Percentiles rank a stretch among this genome's conserved stretches.
Evolutionary conservation across 2,888 invertebrate species (phyloP).

Genomic region (Sympetrum striolatum): DNA sequence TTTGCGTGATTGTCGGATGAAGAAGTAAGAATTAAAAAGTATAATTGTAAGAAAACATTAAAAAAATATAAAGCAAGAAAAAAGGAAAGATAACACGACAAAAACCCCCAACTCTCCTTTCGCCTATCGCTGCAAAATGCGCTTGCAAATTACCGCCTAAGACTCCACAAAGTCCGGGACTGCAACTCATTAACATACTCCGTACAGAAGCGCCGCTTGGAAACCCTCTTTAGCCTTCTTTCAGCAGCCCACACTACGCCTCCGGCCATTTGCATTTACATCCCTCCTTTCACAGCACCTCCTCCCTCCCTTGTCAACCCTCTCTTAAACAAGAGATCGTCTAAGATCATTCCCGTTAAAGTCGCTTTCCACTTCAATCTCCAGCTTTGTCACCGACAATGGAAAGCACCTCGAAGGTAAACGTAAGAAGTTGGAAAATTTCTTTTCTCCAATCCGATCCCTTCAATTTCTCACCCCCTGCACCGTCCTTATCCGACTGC

Average conservation of each 20-base stretch:
- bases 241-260: neutral
- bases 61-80: neutral
- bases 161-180: conserved; percentile 11
- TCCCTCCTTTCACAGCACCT: neutral
- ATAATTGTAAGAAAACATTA: neutral
- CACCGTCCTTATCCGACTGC: neutral
- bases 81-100: neutral
- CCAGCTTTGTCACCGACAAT: neutral
- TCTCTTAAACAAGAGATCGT: conserved; percentile 3
- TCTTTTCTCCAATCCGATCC: neutral
- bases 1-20: neutral
- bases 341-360: conserved; percentile 4
- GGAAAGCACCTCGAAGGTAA: neutral
- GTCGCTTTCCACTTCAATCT: neutral
- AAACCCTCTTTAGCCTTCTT: conserved; percentile 33
- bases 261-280: conserved; percentile 27
- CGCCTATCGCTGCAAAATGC: conserved; percentile 7
- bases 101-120: neutral
- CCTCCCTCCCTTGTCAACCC: conserved; percentile 5
- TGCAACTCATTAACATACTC: conserved; percentile 40
- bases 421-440: neutral
- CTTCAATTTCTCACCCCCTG: neutral
- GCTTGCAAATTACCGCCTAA: conserved; percentile 35
- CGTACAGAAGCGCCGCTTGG: neutral
- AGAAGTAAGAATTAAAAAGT: neutral